Evolutionary conservation across 2,113 vertebrate genomes (phyloP).

Genomic region (Larimichthys crocea): DNA sequence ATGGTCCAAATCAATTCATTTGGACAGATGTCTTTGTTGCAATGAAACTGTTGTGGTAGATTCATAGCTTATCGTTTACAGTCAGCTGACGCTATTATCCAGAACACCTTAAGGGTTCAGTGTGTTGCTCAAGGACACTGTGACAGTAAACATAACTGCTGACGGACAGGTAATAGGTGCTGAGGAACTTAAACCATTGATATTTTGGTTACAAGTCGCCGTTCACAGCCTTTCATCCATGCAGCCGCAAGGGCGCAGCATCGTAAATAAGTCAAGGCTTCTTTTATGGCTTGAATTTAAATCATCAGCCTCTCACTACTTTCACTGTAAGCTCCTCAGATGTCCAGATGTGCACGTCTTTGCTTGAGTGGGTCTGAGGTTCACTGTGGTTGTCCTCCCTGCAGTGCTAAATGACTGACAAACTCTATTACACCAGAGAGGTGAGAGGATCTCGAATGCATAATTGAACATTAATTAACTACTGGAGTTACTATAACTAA

Average conservation of each 20-base stretch:
- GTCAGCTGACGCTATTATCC: conserved; percentile 32
- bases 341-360: conserved; percentile 46
- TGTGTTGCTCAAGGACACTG: conserved; percentile 54
- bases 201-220: conserved; percentile 15
- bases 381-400: conserved; percentile 25
- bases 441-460: conserved; percentile 59
- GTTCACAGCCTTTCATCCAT: not conserved
- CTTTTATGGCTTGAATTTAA: conserved; percentile 48
- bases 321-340: conserved; percentile 11
- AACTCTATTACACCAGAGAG: conserved; percentile 58
- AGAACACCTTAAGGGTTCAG: conserved; percentile 17
- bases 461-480: conserved; percentile 67
- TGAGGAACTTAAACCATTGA: conserved; percentile 16
- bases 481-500: conserved; percentile 60
- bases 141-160: conserved; percentile 37
- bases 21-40: conserved; percentile 70
- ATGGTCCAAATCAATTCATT: conserved; percentile 71
- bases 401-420: conserved; percentile 57
- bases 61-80: conserved; percentile 62
- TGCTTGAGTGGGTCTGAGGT: conserved; percentile 25
- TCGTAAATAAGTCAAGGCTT: conserved; percentile 12
- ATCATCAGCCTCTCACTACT: conserved; percentile 1
- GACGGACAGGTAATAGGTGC: conserved; percentile 33
- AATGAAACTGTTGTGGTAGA: conserved; percentile 55
- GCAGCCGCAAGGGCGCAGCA: conserved; percentile 22